Evolutionary conservation across 2,888 invertebrate species (phyloP), one percentile per base, ranked within the genome.

Genomic region (Lottia scabra): DNA sequence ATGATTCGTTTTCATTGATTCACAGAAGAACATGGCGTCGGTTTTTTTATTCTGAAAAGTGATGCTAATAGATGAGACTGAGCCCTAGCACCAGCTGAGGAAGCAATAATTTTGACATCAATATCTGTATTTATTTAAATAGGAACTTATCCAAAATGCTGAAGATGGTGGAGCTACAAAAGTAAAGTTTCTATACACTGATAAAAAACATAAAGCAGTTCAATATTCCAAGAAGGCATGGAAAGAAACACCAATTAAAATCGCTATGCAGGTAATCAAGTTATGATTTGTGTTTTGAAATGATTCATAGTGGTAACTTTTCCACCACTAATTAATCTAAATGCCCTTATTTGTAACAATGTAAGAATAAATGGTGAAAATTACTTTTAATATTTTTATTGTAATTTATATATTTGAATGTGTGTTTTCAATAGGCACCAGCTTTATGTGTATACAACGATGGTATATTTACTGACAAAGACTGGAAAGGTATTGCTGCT

Each of bases 71-170:
- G 30, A 30, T 2, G 30, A 30, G 30, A 30, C 30, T 30, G 30
- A 30, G 30, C 3, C 2, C 30, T n/a, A n/a, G n/a, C 30, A 30
- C 30, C 30, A 38, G 38, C 8, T 38, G 38, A 8, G 1, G n/a
- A 38, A 38, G 38, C 38, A n/a, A 30, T 43, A 62, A 38, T 19
- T 12, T 62, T 26, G 48, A 16, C 16, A 27, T 43, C 30, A 48
- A 15, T 6, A 46, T 26, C 44, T 62, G 8, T 62, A 56, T 13
- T n/a, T 48, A 45, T 71, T n/a, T n/a, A 27, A 74, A 16, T 67
- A 87, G 82, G 87, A 87, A 72, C 68, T 87, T 46, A 77, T 87
- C 10, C 87, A 88, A 76, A 88, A 88, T 78, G 88, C 88, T 0
- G 88, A 88, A 46, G 87, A 88, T 77, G 87, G 87, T 15, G 82